Conservation (phyloP, 1,140 invertebrate species). For the Apis mellifera region DNA sequence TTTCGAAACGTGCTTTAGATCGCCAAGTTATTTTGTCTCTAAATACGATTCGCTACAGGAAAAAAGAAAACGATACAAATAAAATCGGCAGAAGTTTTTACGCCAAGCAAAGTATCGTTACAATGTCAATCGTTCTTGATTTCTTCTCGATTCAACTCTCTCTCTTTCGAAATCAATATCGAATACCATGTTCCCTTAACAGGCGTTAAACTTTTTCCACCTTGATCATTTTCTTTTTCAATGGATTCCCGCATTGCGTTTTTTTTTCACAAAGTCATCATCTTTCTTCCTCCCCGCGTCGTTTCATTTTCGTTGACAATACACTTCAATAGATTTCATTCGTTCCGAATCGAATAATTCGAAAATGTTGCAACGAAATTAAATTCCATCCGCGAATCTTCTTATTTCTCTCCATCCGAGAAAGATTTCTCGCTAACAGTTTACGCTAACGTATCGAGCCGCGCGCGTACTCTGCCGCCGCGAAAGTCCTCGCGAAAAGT, state of each 20-base stretch:
- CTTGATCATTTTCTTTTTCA: slow-evolving; percentile 6
- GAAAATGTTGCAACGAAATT: slow-evolving; percentile 70
- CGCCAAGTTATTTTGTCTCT: not conserved
- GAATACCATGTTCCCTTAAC: not conserved
- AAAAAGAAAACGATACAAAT: slow-evolving; percentile 7
- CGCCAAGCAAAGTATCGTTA: not conserved
- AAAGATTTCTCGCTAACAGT: slow-evolving; percentile 32
- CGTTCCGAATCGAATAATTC: slow-evolving; percentile 33
- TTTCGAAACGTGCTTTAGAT: not conserved
- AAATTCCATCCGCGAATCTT: slow-evolving; percentile 55
- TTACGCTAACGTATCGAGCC: slow-evolving; percentile 66
- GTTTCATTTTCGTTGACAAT: not conserved
- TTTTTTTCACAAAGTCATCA: not conserved
- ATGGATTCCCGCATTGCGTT: too few species aligned
- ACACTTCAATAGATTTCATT: slow-evolving; percentile 37
- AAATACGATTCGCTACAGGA: slow-evolving; percentile 2
- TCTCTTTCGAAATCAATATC: slow-evolving; percentile 31
- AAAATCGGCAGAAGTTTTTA: not conserved
- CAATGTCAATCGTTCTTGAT: slow-evolving; percentile 37
- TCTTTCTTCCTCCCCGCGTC: not conserved
- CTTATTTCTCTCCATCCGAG: not conserved
- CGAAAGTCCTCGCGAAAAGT: slow-evolving; percentile 57
- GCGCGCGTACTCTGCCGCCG: slow-evolving; percentile 34
- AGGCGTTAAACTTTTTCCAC: slow-evolving; percentile 15
- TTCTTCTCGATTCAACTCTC: not conserved